phyloP scores from a whole-genome alignment of 2,888 invertebrate species.

The Conus canariensis region DNA sequence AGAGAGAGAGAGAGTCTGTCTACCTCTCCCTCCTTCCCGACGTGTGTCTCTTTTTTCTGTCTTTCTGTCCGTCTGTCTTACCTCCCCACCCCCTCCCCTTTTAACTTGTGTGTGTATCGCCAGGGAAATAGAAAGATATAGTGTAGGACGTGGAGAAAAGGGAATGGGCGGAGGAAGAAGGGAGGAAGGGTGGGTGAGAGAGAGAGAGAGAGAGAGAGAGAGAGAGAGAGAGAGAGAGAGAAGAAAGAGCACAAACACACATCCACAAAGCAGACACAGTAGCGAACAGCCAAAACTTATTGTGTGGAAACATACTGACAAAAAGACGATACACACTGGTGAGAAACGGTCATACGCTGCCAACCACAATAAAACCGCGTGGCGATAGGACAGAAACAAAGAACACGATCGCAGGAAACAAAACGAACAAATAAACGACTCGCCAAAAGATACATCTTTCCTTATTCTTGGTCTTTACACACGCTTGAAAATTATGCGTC shows the following conservation, averaged over 20 bases:
- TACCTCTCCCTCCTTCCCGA: not conserved
- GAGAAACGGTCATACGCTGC: too few relatives aligned
- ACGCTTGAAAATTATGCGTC: too few relatives aligned
- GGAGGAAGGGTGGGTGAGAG: not conserved
- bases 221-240: not conserved
- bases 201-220: not conserved
- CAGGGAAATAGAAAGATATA: too few relatives aligned
- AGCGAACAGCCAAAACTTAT: too few relatives aligned
- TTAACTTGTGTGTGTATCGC: not conserved
- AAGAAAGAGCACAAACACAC: not conserved
- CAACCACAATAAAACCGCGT: not conserved
- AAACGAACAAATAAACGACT: not conserved
- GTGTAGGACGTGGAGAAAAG: too few relatives aligned
- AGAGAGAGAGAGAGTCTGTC: not conserved
- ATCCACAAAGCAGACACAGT: too few relatives aligned
- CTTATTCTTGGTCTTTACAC: too few relatives aligned
- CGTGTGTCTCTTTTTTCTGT: too few relatives aligned
- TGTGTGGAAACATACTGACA: not conserved
- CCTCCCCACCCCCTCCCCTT: not conserved
- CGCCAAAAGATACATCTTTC: not conserved
- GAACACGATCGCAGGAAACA: not conserved
- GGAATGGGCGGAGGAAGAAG: too few relatives aligned
- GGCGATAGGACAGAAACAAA: not conserved
- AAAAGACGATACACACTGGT: not conserved
- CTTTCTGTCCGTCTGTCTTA: not conserved